Percentiles rank a stretch among this genome's conserved stretches.
These are phyloP conservation scores for Nixonia krombeini DNA, from an alignment of 1,140 invertebrate species.

Conservation along the genomic window DNA sequence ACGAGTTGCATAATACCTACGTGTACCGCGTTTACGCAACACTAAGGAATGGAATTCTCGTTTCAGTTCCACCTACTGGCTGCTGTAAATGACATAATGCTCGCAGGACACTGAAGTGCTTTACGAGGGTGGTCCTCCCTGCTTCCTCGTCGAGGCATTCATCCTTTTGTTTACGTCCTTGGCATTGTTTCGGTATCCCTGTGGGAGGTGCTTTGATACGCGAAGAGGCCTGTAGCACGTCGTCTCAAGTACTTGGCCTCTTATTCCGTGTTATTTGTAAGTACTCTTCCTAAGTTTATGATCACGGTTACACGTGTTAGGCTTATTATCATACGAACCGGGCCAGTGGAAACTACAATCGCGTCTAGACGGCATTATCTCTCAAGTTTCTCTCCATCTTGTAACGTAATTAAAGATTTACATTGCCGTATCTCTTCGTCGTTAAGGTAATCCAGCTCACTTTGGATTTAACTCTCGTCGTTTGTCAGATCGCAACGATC, in stretches of 20 bases:
- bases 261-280: not conserved
- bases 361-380: not conserved
- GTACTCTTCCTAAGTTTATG: slow-evolving; percentile 5
- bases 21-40: slow-evolving; percentile 19
- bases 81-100: slow-evolving; percentile 26
- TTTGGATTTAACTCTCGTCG: too few relatives aligned
- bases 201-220: slow-evolving; percentile 17
- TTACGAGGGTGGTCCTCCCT: slow-evolving; percentile 41
- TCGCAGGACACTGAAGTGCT: slow-evolving; percentile 37
- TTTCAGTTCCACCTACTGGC: slow-evolving; percentile 16
- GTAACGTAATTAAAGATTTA: too few relatives aligned
- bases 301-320: slow-evolving; percentile 15
- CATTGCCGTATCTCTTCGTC: too few relatives aligned
- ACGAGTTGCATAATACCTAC: slow-evolving; percentile 24
- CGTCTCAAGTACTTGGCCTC: slow-evolving; percentile 22
- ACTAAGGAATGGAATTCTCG: slow-evolving; percentile 32
- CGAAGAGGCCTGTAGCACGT: slow-evolving; percentile 13
- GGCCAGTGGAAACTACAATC: not conserved
- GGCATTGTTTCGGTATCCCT: slow-evolving; percentile 52
- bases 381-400: too few relatives aligned
- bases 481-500: too few relatives aligned
- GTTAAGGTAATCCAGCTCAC: too few relatives aligned
- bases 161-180: slow-evolving; percentile 57
- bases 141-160: slow-evolving; percentile 49
- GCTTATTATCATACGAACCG: slow-evolving; percentile 1